A percentile compares a stretch with the other conserved stretches of the same genome.
phyloP scores from a whole-genome alignment of 2,888 invertebrate genomes.

The Apamea anceps region DNA sequence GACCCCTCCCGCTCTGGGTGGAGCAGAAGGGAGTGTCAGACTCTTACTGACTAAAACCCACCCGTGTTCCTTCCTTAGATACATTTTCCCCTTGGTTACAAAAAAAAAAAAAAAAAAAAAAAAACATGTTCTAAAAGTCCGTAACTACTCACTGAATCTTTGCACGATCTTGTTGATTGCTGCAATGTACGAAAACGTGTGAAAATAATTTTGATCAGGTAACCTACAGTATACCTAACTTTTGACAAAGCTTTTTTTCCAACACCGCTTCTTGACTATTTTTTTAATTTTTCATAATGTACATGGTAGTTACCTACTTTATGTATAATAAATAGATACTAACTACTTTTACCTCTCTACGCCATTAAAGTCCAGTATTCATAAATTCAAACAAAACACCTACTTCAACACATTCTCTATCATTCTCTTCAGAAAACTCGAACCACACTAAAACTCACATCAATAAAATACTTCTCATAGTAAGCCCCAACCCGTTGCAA shows the following conservation, averaged over 20 bases:
- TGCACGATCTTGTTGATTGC: neutral
- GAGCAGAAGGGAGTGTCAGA: too few species aligned
- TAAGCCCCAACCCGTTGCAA: slow-evolving; percentile 10
- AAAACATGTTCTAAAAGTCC: too few species aligned
- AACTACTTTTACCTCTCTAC: neutral
- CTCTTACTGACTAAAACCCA: too few species aligned
- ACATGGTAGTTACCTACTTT: neutral
- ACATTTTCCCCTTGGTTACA: neutral
- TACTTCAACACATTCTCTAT: neutral
- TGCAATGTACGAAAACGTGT: neutral
- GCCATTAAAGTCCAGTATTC: neutral
- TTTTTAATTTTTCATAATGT: neutral
- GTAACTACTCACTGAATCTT: neutral
- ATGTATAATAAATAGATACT: neutral
- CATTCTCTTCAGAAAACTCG: neutral
- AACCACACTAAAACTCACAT: slow-evolving; percentile 4
- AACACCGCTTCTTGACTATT: neutral
- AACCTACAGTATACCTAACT: neutral
- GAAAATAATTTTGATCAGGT: neutral
- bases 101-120: neutral
- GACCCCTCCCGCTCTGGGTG: too few species aligned
- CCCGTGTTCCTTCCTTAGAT: too few species aligned
- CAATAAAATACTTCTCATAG: neutral
- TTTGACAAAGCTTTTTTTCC: neutral
- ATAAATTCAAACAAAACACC: neutral